Percentiles rank a stretch among this genome's conserved stretches.
These are phyloP conservation scores for Actinopyga echinites DNA, from an alignment of 53 echinoderm and acorn worm species.

Conservation along the genomic window DNA sequence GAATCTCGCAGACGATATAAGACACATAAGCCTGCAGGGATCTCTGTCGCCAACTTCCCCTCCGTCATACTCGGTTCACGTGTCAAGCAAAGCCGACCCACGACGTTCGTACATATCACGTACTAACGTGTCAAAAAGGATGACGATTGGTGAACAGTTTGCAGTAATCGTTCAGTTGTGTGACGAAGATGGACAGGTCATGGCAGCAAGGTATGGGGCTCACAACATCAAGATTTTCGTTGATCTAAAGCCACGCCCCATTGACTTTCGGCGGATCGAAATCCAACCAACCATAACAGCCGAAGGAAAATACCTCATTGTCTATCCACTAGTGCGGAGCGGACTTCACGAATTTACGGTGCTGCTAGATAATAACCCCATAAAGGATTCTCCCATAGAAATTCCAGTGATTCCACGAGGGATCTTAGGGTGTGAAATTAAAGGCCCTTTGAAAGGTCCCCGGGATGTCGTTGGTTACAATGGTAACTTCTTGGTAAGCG, in stretches of 20 bases:
- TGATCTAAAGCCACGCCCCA: not conserved
- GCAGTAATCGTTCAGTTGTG: not conserved
- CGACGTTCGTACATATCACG: not conserved
- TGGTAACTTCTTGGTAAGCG: not conserved
- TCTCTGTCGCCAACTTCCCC: not conserved
- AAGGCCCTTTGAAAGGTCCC: not conserved
- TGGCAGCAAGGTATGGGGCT: not conserved
- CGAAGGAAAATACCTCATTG: not conserved
- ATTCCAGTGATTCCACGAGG: not conserved
- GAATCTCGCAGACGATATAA: not conserved
- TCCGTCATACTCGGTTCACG: not conserved
- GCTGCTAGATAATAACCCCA: not conserved
- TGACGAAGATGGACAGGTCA: not conserved
- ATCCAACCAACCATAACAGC: not conserved
- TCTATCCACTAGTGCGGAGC: not conserved
- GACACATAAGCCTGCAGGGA: not conserved
- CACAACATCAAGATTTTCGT: not conserved
- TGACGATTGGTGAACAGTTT: not conserved
- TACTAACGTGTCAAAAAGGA: not conserved
- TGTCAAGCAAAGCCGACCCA: not conserved
- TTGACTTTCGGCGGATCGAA: not conserved
- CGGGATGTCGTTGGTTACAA: not conserved
- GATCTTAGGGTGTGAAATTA: not conserved
- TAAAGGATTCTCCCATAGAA: not conserved
- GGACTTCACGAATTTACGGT: not conserved